A percentile compares a stretch with the other conserved stretches of the same genome.
Conservation (phyloP, 2,113 vertebrate species). For the Balaenoptera acutorostrata region DNA sequence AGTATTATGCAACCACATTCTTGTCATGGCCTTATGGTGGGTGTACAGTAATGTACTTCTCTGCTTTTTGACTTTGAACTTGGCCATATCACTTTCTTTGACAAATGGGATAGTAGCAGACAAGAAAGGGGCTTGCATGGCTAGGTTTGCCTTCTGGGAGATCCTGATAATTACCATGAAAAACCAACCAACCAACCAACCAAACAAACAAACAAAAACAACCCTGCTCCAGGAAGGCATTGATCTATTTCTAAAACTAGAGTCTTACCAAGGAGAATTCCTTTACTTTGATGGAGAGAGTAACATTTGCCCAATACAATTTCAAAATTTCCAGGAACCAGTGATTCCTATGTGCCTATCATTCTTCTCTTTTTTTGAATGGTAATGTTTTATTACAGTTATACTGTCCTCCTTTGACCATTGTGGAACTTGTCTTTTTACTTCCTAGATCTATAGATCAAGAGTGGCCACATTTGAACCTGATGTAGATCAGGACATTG, state of each 20-base stretch:
- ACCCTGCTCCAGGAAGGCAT: not conserved
- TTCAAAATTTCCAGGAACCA: not conserved
- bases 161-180: not conserved
- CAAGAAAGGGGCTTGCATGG: not conserved
- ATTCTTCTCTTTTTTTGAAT: not conserved
- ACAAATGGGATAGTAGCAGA: not conserved
- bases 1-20: not conserved
- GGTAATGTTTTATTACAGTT: not conserved
- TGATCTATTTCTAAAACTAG: not conserved
- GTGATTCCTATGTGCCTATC: not conserved
- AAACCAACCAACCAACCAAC: accelerated
- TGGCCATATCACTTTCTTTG: not conserved
- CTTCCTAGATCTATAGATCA: not conserved
- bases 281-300: not conserved
- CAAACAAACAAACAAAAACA: not conserved
- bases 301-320: not conserved
- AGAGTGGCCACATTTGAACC: not conserved
- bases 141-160: not conserved
- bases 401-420: not conserved
- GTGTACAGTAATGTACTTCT: not conserved
- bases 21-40: not conserved
- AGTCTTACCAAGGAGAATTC: not conserved
- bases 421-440: not conserved
- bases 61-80: not conserved
- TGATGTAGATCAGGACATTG: not conserved